Conservation (phyloP, 2,797 vertebrate genomes). For the Atherinosoma microstoma region DNA sequence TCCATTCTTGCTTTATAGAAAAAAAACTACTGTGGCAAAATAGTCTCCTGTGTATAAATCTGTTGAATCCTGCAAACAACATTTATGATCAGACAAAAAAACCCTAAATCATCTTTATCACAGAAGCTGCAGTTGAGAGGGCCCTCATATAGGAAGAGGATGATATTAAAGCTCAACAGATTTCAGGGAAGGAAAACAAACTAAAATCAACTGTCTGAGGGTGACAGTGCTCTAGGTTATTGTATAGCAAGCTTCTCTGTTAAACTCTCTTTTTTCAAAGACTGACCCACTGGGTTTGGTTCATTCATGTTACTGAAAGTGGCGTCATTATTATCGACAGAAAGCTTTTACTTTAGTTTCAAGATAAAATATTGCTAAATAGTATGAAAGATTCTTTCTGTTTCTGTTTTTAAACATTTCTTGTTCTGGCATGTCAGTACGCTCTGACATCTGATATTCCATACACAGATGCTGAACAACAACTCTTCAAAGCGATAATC, state of each 20-base stretch:
- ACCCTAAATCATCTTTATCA: too few species aligned
- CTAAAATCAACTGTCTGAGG: neutral
- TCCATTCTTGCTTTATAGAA: neutral
- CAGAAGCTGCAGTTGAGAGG: too few species aligned
- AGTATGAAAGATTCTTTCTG: neutral
- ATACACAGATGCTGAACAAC: slow-evolving; percentile 9
- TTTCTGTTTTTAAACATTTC: neutral
- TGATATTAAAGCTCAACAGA: neutral
- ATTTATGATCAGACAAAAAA: neutral
- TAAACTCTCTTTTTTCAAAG: neutral
- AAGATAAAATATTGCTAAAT: neutral
- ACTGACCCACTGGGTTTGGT: neutral
- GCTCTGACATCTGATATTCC: slow-evolving; percentile 16
- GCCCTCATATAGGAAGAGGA: neutral
- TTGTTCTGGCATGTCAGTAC: neutral
- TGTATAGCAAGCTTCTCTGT: neutral
- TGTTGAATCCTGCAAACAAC: neutral
- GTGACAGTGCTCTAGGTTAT: neutral
- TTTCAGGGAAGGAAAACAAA: neutral
- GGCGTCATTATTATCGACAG: neutral
- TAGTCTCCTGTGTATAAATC: neutral
- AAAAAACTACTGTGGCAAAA: neutral
- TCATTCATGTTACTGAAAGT: slow-evolving; percentile 10
- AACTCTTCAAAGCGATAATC: neutral
- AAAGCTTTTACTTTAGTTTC: slow-evolving; percentile 14